Evolutionary conservation across 2,797 vertebrate genomes (phyloP).

Genomic region (Oceanodroma leucorhoa): DNA sequence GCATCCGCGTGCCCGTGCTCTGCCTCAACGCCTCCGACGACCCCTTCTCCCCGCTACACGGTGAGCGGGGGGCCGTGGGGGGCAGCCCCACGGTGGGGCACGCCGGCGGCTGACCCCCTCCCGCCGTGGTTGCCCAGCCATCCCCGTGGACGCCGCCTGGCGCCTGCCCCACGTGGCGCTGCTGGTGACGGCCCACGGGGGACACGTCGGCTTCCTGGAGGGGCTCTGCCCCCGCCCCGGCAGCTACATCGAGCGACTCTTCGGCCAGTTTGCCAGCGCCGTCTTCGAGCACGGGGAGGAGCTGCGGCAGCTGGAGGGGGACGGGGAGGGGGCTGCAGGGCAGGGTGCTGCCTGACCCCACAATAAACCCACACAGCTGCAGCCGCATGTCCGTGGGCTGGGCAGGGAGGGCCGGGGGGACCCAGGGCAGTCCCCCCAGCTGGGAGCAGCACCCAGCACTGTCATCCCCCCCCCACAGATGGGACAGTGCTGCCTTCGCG

Average conservation of each 20-base stretch:
- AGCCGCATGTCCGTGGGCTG: background rate
- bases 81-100: fast-evolving
- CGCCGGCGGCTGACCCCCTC: fast-evolving
- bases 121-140: constrained; percentile 53
- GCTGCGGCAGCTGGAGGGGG: constrained; percentile 19
- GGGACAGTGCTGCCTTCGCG: background rate
- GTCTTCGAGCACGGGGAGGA: background rate
- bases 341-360: background rate
- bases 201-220: constrained; percentile 86
- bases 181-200: constrained; percentile 79
- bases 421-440: background rate
- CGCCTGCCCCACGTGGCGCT: constrained; percentile 76
- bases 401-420: background rate
- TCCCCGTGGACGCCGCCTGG: constrained; percentile 73
- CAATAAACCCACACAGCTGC: background rate
- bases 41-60: constrained; percentile 80
- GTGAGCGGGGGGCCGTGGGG: constrained; percentile 58
- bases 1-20: constrained; percentile 76
- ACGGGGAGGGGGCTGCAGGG: background rate
- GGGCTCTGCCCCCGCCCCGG: constrained; percentile 75
- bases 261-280: constrained; percentile 54
- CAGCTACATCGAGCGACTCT: background rate
- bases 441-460: no score
- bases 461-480: background rate
- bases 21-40: constrained; percentile 86